Percentiles rank a stretch among this genome's conserved stretches.
phyloP scores from a whole-genome alignment of 2,888 invertebrate species.

The Ophion slaviceki region DNA sequence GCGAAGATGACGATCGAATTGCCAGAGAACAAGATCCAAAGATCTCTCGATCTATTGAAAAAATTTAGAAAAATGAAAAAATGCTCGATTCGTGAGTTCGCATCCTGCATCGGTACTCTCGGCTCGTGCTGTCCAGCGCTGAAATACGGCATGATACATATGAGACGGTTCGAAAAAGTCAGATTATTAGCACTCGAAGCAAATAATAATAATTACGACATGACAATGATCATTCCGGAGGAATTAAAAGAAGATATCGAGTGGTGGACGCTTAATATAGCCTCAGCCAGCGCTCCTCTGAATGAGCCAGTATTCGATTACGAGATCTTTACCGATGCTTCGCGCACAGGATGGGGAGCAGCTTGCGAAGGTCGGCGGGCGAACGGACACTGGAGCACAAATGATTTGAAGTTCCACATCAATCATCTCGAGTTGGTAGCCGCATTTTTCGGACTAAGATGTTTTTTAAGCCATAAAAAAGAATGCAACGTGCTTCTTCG shows the following conservation, averaged over 20 bases:
- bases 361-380: conserved; percentile 31
- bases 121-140: conserved; percentile 41
- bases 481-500: conserved; percentile 35
- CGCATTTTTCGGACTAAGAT: conserved; percentile 40
- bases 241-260: conserved; percentile 36
- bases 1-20: conserved; percentile 39
- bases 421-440: conserved; percentile 58
- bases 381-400: conserved; percentile 52
- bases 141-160: neutral
- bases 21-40: conserved; percentile 12
- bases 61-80: conserved; percentile 19
- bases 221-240: conserved; percentile 5
- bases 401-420: conserved; percentile 50
- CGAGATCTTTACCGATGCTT: conserved; percentile 65
- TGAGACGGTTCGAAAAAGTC: conserved; percentile 36
- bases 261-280: conserved; percentile 34
- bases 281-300: neutral
- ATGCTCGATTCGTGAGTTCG: conserved; percentile 21
- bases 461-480: conserved; percentile 18
- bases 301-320: conserved; percentile 24
- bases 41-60: neutral
- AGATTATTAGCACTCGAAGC: conserved; percentile 24
- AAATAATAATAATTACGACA: conserved; percentile 37
- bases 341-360: conserved; percentile 58
- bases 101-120: conserved; percentile 24